Conservation (phyloP, 2,888 invertebrate genomes). For the Agapetus fuscipes region DNA sequence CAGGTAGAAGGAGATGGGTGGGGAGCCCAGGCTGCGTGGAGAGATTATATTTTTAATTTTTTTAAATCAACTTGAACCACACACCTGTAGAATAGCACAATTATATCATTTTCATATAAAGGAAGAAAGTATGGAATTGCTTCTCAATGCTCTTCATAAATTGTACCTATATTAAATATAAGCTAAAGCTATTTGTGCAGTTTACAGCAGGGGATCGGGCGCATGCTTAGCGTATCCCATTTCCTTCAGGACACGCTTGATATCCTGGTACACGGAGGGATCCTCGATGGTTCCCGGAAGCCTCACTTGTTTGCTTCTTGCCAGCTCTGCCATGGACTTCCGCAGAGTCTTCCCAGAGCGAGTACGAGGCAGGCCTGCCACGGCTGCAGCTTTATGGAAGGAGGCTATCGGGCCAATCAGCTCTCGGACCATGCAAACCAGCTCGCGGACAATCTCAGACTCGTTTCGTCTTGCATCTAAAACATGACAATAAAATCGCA, state of each 20-base stretch:
- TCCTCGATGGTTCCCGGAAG: constrained; percentile 85
- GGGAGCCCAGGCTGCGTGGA: too few relatives aligned
- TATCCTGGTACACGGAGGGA: constrained; percentile 67
- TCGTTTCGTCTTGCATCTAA: constrained; percentile 42
- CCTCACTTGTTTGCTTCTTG: constrained; percentile 67
- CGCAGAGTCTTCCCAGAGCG: constrained; percentile 77
- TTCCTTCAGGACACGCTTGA: constrained; percentile 65
- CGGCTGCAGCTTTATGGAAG: constrained; percentile 69
- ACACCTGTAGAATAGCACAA: too few relatives aligned
- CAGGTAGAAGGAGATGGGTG: too few relatives aligned
- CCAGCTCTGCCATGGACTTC: constrained; percentile 77
- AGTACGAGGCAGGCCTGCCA: constrained; percentile 76
- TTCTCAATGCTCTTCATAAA: too few relatives aligned
- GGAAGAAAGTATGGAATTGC: too few relatives aligned
- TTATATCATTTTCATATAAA: too few relatives aligned
- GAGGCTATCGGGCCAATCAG: constrained; percentile 82
- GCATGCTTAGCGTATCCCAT: constrained; percentile 65
- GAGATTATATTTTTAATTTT: too few relatives aligned
- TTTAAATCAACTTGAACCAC: too few relatives aligned
- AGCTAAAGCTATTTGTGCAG: too few relatives aligned
- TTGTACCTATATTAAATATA: too few relatives aligned
- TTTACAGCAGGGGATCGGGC: constrained; percentile 47
- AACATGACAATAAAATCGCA: constrained; percentile 19
- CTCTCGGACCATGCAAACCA: constrained; percentile 49
- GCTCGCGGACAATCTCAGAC: constrained; percentile 43